These are phyloP conservation scores for Trissolcus basalis DNA, from an alignment of 1,140 invertebrate genomes.

Conservation along the genomic window DNA sequence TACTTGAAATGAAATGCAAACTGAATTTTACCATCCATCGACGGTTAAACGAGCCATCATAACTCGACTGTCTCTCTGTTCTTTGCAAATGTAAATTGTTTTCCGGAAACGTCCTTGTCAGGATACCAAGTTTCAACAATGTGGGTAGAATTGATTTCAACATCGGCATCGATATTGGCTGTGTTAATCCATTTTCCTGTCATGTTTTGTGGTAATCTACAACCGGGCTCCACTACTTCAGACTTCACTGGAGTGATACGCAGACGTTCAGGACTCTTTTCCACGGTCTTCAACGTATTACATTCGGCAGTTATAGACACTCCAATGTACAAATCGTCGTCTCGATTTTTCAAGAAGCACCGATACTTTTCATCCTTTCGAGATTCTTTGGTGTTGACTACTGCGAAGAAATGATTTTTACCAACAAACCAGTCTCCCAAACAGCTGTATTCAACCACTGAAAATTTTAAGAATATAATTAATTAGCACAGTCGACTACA, in stretches of 20 bases:
- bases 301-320: constrained; percentile 95
- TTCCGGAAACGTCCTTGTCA: constrained; percentile 89
- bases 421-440: constrained; percentile 96
- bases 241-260: constrained; percentile 89
- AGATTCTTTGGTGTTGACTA: constrained; percentile 95
- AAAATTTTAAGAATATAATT: not conserved
- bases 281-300: constrained; percentile 92
- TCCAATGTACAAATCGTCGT: constrained; percentile 89
- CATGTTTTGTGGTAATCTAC: constrained; percentile 94
- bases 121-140: constrained; percentile 96
- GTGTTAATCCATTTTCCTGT: constrained; percentile 97
- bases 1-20: not conserved
- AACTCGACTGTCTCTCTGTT: constrained; percentile 89
- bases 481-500: too few relatives aligned
- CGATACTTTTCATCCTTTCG: constrained; percentile 94
- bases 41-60: constrained; percentile 97
- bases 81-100: constrained; percentile 96
- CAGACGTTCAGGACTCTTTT: constrained; percentile 93
- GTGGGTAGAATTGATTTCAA: constrained; percentile 96
- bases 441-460: constrained; percentile 93
- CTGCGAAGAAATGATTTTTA: constrained; percentile 96
- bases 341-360: constrained; percentile 95
- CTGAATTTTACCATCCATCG: constrained; percentile 88
- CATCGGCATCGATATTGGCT: constrained; percentile 95
- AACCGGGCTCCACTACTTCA: constrained; percentile 92